Evolutionary conservation across 2,888 invertebrate genomes (phyloP).

Genomic region (Rhyacophila evoluta): DNA sequence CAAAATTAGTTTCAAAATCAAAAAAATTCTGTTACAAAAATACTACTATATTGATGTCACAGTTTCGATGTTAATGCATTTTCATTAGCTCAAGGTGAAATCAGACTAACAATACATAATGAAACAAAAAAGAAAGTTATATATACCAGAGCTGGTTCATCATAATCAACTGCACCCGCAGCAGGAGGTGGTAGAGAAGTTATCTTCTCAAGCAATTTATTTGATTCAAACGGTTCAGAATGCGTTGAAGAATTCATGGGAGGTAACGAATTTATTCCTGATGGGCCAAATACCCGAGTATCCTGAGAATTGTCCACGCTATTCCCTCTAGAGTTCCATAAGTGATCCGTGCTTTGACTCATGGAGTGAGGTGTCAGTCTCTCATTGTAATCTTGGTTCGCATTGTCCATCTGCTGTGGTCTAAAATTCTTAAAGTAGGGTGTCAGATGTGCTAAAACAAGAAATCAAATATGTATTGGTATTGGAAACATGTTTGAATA

Average conservation of each 20-base stretch:
- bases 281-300: background rate
- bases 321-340: slow-evolving; percentile 25
- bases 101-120: too few species aligned
- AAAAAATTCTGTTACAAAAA: too few species aligned
- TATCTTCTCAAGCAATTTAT: slow-evolving; percentile 2
- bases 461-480: too few species aligned
- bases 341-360: slow-evolving; percentile 24
- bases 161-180: background rate
- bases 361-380: slow-evolving; percentile 23
- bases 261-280: background rate
- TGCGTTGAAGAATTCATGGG: slow-evolving; percentile 3
- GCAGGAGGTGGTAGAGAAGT: background rate
- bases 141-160: background rate
- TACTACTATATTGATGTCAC: too few species aligned
- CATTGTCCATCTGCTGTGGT: slow-evolving; percentile 21
- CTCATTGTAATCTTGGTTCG: slow-evolving; percentile 30
- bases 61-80: too few species aligned
- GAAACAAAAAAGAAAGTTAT: background rate
- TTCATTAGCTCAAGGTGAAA: too few species aligned
- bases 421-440: slow-evolving; percentile 25
- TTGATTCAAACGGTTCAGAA: background rate
- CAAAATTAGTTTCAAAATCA: too few species aligned
- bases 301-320: background rate
- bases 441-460: slow-evolving; percentile 23
- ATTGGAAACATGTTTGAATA: too few species aligned